A percentile compares a stretch with the other conserved stretches of the same genome.
phyloP scores from a whole-genome alignment of 2,888 invertebrate species.

The Coleophora flavipennella region DNA sequence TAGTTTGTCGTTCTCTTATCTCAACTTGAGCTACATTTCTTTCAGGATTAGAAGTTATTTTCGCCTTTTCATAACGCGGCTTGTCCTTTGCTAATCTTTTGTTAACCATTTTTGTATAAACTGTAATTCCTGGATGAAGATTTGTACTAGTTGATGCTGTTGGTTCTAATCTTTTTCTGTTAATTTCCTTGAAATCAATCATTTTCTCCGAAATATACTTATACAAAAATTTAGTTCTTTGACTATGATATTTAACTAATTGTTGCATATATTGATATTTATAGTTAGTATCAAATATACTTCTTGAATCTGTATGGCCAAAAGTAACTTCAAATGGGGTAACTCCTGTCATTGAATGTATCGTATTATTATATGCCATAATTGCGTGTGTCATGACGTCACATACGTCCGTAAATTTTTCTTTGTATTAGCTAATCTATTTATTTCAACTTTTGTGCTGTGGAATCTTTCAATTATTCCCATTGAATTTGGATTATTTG shows the following conservation, averaged over 20 bases:
- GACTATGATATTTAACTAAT: constrained; percentile 8
- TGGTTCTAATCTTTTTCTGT: constrained; percentile 7
- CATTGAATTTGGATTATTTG: no score
- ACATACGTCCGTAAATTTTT: no score
- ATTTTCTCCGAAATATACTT: no score
- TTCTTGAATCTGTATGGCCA: constrained; percentile 2
- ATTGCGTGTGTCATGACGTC: no score
- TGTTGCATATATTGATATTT: constrained; percentile 8
- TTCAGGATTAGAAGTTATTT: no score
- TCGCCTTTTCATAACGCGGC: constrained; percentile 7
- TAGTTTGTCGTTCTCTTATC: constrained; percentile 5
- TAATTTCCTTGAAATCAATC: no score
- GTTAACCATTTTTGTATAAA: no score
- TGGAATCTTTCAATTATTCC: no score
- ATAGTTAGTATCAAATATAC: neutral
- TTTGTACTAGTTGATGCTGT: constrained; percentile 4
- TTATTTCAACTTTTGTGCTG: neutral
- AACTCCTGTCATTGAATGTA: constrained; percentile 3
- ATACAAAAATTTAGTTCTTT: constrained; percentile 3
- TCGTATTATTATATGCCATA: no score
- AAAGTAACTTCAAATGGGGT: constrained; percentile 9
- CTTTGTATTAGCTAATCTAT: constrained; percentile 11
- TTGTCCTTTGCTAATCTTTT: constrained; percentile 7
- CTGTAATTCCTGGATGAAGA: no score
- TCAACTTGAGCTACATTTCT: no score